A percentile compares a stretch with the other conserved stretches of the same genome.
These are phyloP conservation scores for Hippocampus mohnikei DNA, from an alignment of 2,113 vertebrate genomes.

Conservation along the genomic window DNA sequence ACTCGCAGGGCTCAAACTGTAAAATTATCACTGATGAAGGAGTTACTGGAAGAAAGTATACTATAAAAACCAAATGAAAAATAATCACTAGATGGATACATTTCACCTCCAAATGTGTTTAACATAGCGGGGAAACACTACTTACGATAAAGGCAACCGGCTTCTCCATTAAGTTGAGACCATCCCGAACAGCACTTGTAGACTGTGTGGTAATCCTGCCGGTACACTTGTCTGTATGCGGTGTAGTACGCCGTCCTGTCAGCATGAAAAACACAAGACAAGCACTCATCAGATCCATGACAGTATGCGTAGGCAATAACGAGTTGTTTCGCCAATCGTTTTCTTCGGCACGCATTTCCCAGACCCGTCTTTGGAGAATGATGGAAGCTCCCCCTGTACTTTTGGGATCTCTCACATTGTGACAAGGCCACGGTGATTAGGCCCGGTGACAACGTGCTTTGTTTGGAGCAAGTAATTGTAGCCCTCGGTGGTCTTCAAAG, in stretches of 20 bases:
- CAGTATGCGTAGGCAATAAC: not conserved
- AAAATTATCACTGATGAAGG: too few relatives aligned
- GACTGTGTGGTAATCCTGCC: constrained; percentile 65
- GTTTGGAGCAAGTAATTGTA: constrained; percentile 70
- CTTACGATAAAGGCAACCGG: constrained; percentile 87
- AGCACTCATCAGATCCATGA: not conserved
- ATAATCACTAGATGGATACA: not conserved
- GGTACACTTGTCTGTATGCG: constrained; percentile 80
- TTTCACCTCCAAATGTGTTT: too few relatives aligned
- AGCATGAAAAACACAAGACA: constrained; percentile 27
- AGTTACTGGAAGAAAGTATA: too few relatives aligned
- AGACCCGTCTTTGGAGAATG: constrained; percentile 37
- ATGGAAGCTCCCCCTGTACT: constrained; percentile 55
- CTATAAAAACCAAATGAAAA: not conserved
- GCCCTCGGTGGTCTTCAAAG: constrained; percentile 63
- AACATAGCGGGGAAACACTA: constrained; percentile 39
- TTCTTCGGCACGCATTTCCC: constrained; percentile 4
- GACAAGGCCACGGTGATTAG: constrained; percentile 45
- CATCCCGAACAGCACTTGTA: constrained; percentile 86
- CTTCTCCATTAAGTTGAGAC: constrained; percentile 76
- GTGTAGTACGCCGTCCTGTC: constrained; percentile 81
- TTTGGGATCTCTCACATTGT: constrained; percentile 55
- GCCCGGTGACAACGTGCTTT: constrained; percentile 40
- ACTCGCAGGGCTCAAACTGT: too few relatives aligned
- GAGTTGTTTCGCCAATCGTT: not conserved